A percentile compares a stretch with the other conserved stretches of the same genome.
phyloP scores from a whole-genome alignment of 1,140 invertebrate species.

The Drosophila asahinai region DNA sequence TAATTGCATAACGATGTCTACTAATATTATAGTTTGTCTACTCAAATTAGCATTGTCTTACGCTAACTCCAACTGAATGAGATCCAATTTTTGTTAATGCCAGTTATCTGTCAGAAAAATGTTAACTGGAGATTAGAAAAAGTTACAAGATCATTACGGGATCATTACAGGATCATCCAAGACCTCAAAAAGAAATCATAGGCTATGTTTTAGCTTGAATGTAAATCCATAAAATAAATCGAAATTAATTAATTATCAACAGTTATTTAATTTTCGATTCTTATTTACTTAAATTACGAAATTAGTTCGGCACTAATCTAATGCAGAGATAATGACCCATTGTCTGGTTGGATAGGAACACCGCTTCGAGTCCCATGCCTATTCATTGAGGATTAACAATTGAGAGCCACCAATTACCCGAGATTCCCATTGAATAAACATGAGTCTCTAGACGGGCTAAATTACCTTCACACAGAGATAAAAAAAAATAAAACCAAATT shows the following conservation, averaged over 20 bases:
- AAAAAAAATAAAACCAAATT: neutral
- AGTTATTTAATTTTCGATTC: neutral
- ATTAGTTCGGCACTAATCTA: slow-evolving; percentile 6
- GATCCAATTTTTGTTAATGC: too few relatives aligned
- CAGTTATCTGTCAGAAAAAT: too few relatives aligned
- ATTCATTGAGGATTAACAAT: slow-evolving; percentile 41
- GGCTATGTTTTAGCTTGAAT: neutral
- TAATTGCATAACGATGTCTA: neutral
- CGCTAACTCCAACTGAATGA: too few relatives aligned
- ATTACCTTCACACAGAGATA: slow-evolving; percentile 8
- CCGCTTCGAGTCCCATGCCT: slow-evolving; percentile 22
- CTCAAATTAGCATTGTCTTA: too few relatives aligned
- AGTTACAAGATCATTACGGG: too few relatives aligned
- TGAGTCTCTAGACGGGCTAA: slow-evolving; percentile 10
- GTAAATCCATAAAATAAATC: neutral
- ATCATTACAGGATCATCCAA: too few relatives aligned
- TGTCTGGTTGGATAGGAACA: slow-evolving; percentile 21
- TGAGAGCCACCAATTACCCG: slow-evolving; percentile 26
- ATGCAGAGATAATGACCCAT: slow-evolving; percentile 21
- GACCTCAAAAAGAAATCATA: too few relatives aligned
- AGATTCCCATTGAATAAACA: slow-evolving; percentile 42
- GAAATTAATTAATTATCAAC: neutral
- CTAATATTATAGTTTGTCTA: too few relatives aligned
- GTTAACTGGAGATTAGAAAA: too few relatives aligned
- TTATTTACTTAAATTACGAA: slow-evolving; percentile 15